Percentiles rank a stretch among this genome's conserved stretches.
phyloP scores from a whole-genome alignment of 1,140 invertebrate genomes.

The Holcopasites calliopsidis region DNA sequence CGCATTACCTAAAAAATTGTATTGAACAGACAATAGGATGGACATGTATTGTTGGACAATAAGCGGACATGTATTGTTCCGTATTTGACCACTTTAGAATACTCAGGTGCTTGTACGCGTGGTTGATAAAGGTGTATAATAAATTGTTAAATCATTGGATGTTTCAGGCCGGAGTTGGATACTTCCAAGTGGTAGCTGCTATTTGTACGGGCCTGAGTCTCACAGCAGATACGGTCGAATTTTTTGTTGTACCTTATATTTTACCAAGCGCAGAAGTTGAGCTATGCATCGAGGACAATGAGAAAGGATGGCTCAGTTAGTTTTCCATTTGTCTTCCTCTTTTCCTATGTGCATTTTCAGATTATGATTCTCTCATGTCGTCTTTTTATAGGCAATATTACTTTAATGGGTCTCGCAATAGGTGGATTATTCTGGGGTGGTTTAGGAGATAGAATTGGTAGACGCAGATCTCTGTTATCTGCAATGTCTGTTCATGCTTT shows the following conservation, averaged over 20 bases:
- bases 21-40: background rate
- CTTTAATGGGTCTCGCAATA: conserved; percentile 85
- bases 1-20: background rate
- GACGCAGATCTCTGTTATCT: conserved; percentile 84
- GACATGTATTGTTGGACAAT: no score
- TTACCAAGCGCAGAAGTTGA: conserved; percentile 89
- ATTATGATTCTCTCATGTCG: background rate
- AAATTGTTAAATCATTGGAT: background rate
- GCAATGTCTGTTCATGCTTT: conserved; percentile 87
- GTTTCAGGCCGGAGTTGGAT: conserved; percentile 85
- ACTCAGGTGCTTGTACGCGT: background rate
- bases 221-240: conserved; percentile 87
- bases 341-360: background rate
- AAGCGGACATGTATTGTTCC: background rate
- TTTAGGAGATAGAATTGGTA: conserved; percentile 84
- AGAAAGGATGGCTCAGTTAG: conserved; percentile 90
- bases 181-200: conserved; percentile 85
- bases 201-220: conserved; percentile 85
- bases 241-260: conserved; percentile 87
- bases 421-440: conserved; percentile 89
- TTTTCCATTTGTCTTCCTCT: conserved; percentile 21
- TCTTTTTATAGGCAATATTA: conserved; percentile 82
- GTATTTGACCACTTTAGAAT: background rate
- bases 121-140: background rate
- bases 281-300: conserved; percentile 85